Conservation (phyloP, 2,113 vertebrate species). For the cat (Felis catus) region F.catus_Fca126_mat1.0 CM031416.1:131966001-131966500, state of each 20-base stretch:
- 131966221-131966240: slow-evolving; percentile 55
- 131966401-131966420: no score
- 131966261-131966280: slow-evolving; percentile 79
- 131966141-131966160: neutral
- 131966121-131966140: neutral
- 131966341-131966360: slow-evolving; percentile 76
- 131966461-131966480: no score
- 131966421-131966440: no score
- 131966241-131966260: slow-evolving; percentile 76
- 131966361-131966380: slow-evolving; percentile 64
- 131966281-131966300: slow-evolving; percentile 86
- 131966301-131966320: slow-evolving; percentile 85
- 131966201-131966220: slow-evolving; percentile 82
- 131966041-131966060: neutral
- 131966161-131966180: neutral
- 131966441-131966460: no score
- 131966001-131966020: neutral
- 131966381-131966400: neutral
- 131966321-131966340: slow-evolving; percentile 79
- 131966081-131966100: neutral
- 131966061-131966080: neutral
- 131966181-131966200: slow-evolving; percentile 73
- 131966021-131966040: neutral
- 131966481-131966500: no score
- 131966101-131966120: neutral